Base-by-base conservation (phyloP, 92 coral and sea anemone genomes). In the Scolanthus callimorphus region DNA sequence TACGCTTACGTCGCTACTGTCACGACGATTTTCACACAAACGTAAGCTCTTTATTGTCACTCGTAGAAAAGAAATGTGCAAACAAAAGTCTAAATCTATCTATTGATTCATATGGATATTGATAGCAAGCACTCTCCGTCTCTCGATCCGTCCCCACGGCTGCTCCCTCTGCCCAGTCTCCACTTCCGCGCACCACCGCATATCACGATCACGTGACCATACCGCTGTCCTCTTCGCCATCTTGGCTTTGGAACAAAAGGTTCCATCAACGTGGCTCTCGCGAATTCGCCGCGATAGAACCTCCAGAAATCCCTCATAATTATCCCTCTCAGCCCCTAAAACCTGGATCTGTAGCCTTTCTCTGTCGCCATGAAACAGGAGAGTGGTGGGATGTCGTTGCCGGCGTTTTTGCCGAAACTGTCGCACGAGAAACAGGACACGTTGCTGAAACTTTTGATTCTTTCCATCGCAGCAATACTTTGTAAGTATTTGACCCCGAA, bases 351-450 rank as follows among this genome's bases (percentile, higher is more conserved):
- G 31, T 20, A 47, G 47, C 60, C 71, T 56, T 24, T 9, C 29
- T 39, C 62, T 45, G 70, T 26, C 49, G 80, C 46, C 54, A 94
- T 84, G 96, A 94, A 88, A 69, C 83, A 63, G 55, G 94, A 88
- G 73, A 84, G 82, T 58, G 72, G 84, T 41, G 99, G 96, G 45
- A 71, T 94, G 44, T 71, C 79, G 9, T 56, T 88, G 62, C 94
- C 99, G 24, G 67, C 85, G 2, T 94, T 94, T 51, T 74, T 94
- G 27, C 96, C 99, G 0, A 80, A 77, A 39, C 76, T 94, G 1
- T 88, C 99, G 20, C 81, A 80, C 75, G 99, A 94, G 20, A 94
- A 94, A 49, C 99, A 94, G 52, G 96, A 88, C 82, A 94, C 99
- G 75, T 83, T 94, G 76, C 85, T 94, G 20, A 94, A 94, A 39